phyloP scores from a whole-genome alignment of 1,140 invertebrate species.

The Drosophila saltans region DNA sequence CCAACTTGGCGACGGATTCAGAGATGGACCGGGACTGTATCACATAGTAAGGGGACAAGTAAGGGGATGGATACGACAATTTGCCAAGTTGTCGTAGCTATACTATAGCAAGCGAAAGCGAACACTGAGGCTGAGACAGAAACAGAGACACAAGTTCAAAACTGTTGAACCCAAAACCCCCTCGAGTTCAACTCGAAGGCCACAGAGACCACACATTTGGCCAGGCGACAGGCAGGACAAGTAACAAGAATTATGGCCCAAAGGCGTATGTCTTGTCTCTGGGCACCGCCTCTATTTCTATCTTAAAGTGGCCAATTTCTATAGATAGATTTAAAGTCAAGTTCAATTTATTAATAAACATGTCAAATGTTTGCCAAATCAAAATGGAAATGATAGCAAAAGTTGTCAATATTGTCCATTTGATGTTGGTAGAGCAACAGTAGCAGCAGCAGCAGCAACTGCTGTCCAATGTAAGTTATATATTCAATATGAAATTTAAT shows the following conservation, averaged over 20 bases:
- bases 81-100: conserved; percentile 59
- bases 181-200: conserved; percentile 34
- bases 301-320: conserved; percentile 13
- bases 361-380: conserved; percentile 12
- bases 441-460: background rate
- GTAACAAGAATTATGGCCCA: conserved; percentile 60
- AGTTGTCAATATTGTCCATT: conserved; percentile 18
- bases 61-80: conserved; percentile 51
- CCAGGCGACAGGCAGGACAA: conserved; percentile 33
- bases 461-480: conserved; percentile 34
- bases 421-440: conserved; percentile 13
- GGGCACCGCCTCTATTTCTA: conserved; percentile 1
- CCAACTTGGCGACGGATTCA: conserved; percentile 28
- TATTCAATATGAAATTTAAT: conserved; percentile 73
- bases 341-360: conserved; percentile 24
- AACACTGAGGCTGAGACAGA: conserved; percentile 18
- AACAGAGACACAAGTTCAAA: conserved; percentile 60
- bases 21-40: background rate
- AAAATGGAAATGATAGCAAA: conserved; percentile 35
- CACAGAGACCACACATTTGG: conserved; percentile 48
- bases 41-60: background rate
- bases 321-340: conserved; percentile 7
- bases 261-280: conserved; percentile 25
- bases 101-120: conserved; percentile 35
- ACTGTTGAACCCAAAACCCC: conserved; percentile 67